A percentile compares a stretch with the other conserved stretches of the same genome.
These are phyloP conservation scores for Thera britannica DNA, from an alignment of 2,888 invertebrate genomes.

Conservation along the genomic window DNA sequence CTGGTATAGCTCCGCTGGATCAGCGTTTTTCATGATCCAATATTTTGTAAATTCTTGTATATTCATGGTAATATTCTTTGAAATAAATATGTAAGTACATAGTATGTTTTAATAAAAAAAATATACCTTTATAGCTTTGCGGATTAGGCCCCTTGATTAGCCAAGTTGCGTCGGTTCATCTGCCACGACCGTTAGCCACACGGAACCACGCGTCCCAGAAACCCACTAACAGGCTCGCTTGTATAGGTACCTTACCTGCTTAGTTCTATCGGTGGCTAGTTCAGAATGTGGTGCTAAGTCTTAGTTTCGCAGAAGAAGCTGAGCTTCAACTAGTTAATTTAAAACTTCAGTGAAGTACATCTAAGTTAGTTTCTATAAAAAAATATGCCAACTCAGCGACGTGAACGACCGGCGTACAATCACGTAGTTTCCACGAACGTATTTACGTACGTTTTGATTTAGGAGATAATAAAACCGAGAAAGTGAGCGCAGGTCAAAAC, in stretches of 20 bases:
- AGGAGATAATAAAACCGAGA: too few species aligned
- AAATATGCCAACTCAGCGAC: too few species aligned
- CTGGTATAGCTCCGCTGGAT: too few species aligned
- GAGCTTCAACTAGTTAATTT: background rate
- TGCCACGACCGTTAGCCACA: slow-evolving; percentile 64
- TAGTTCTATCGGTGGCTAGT: slow-evolving; percentile 4
- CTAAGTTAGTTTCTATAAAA: background rate
- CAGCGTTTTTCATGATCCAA: too few species aligned
- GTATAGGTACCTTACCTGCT: background rate
- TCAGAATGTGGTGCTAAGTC: background rate
- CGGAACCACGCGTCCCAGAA: slow-evolving; percentile 57
- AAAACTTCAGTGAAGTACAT: background rate
- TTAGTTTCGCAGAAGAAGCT: background rate
- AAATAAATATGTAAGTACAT: too few species aligned
- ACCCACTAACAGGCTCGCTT: slow-evolving; percentile 35
- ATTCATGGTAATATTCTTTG: too few species aligned
- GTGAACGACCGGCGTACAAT: background rate
- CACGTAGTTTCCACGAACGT: background rate
- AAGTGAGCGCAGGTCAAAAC: background rate
- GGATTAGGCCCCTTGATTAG: background rate
- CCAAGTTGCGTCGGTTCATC: slow-evolving; percentile 33
- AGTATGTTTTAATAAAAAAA: too few species aligned
- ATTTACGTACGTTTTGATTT: background rate
- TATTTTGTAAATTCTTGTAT: too few species aligned
- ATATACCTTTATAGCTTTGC: too few species aligned